A percentile compares a stretch with the other conserved stretches of the same genome.
Evolutionary conservation across 2,797 vertebrate species (phyloP).

Genomic region (Meriones psammophilus): DNA sequence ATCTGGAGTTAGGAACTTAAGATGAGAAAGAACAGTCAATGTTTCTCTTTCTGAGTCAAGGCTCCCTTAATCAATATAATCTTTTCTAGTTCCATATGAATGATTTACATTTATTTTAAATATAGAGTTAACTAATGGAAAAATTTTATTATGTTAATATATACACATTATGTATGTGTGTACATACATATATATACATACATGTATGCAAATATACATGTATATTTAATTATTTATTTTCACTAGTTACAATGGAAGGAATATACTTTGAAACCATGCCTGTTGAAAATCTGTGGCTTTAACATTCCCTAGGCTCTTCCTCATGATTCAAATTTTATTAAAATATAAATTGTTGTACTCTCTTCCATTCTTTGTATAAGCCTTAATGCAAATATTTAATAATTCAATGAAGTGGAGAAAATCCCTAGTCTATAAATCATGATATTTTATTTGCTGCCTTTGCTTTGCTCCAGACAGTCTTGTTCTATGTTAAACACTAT

Average conservation of each 20-base stretch:
- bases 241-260: background rate
- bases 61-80: background rate
- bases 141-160: too few species aligned
- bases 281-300: background rate
- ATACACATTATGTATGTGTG: too few species aligned
- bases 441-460: background rate
- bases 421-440: background rate
- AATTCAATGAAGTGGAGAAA: background rate
- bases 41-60: background rate
- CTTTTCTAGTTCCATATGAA: background rate
- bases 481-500: background rate
- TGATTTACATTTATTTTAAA: background rate
- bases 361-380: background rate
- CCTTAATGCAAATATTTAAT: background rate
- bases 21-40: background rate
- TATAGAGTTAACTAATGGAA: too few species aligned
- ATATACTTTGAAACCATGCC: background rate
- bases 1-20: background rate
- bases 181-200: too few species aligned
- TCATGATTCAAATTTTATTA: background rate
- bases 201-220: background rate
- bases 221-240: background rate
- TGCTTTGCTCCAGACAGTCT: background rate
- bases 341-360: background rate
- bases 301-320: background rate